Evolutionary conservation across 2,797 vertebrate genomes (phyloP), one percentile per base, ranked within the genome.

Genomic region (Novumbra hubbsi): DNA sequence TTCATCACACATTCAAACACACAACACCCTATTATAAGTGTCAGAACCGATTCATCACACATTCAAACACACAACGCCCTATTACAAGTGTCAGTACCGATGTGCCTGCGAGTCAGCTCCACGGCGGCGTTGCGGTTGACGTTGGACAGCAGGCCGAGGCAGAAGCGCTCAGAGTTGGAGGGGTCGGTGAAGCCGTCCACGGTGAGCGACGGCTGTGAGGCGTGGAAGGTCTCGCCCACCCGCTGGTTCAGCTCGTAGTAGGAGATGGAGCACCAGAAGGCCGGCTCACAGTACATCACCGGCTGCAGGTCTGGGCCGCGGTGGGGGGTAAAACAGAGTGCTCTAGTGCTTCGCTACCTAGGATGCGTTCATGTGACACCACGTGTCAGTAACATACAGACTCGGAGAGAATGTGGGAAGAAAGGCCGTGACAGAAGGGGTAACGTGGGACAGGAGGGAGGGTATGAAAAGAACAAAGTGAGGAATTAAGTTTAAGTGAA

Each of bases 191-290:
- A 99, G 62, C 98, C 98, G 0, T 99, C 98, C 81, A 99, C 98
- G 0, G 98, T 99, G 93, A 99, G 95, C 1, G 97, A 99, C 5
- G 98, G 98, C 88, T 99, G 98, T 0, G 98, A 99, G 67, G 98
- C 98, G 0, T 99, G 97, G 92, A 99, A 99, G 0, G 97, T 99
- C 93, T 99, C 98, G 3, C 98, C 98, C 1, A 99, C 98, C 0
- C 98, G 93, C 92, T 99, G 98, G 94, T 99, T 99, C 82, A 99
- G 92, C 88, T 99, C 98, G 0, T 99, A 99, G 93, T 99, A 99
- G 62, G 97, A 98, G 73, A 99, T 99, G 1, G 98, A 99, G 89
- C 98, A 99, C 98, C 98, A 99, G 91, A 99, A 99, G 5, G 98
- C 97, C 0, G 98, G 98, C 91, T 99, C 98, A 5, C 98, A 99